A percentile compares a stretch with the other conserved stretches of the same genome.
Conservation (phyloP, 2,113 vertebrate genomes). For the Desmodus rotundus region DNA sequence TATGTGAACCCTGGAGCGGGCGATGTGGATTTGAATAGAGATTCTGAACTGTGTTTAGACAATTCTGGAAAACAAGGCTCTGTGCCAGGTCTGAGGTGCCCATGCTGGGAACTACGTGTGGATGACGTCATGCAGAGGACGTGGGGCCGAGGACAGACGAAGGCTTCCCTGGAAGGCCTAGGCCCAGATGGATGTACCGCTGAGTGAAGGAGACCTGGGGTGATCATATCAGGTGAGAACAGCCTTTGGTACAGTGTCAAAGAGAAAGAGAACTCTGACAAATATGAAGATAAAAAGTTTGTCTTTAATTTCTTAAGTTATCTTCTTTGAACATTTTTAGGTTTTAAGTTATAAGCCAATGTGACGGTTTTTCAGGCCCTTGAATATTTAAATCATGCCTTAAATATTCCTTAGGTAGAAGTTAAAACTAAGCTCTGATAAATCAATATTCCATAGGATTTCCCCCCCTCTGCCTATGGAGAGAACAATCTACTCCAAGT, state of each 20-base stretch:
- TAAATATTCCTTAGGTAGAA: neutral
- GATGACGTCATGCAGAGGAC: neutral
- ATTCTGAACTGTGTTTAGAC: neutral
- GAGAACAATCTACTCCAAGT: neutral
- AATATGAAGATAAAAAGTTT: neutral
- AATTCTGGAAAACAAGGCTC: neutral
- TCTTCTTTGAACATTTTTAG: neutral
- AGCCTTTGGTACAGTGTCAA: neutral
- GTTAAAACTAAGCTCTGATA: neutral
- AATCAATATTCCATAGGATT: neutral
- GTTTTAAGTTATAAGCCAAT: neutral
- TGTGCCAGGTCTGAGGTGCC: neutral
- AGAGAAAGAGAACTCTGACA: conserved; percentile 20
- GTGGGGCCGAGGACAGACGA: neutral
- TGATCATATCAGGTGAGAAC: neutral
- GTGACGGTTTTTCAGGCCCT: neutral
- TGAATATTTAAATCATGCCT: neutral
- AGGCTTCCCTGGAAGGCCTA: neutral
- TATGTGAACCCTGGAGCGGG: neutral
- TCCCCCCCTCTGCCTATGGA: neutral
- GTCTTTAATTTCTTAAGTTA: neutral
- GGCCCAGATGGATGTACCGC: neutral
- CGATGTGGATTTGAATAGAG: neutral
- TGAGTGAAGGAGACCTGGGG: neutral
- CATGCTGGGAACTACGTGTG: neutral